Base-by-base conservation (phyloP, 2,113 vertebrate genomes). In the Sisor rabdophorus region DNA sequence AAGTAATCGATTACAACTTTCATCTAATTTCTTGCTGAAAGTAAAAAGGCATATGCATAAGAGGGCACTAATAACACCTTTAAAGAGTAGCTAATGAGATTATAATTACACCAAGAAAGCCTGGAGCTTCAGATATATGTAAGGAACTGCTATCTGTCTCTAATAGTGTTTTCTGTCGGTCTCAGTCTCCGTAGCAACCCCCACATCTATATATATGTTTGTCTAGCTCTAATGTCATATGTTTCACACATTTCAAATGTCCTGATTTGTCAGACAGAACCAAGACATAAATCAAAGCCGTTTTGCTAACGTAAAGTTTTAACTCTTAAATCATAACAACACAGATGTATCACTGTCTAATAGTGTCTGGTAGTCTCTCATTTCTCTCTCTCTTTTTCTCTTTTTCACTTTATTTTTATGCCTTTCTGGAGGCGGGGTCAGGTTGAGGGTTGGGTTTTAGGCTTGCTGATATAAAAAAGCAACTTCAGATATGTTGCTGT, bases 401-500 rank as follows among this genome's bases (percentile, higher is more conserved):
- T 28, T 4, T 79, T 26, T 47, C 12, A n/a, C 28, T 63, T 77
- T 53, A 58, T 78, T 69, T 79, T 82, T 24, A 11, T 26, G 28
- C 20, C 22, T 28, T 80, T 56, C 69, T 84, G 85, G 84, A 86
- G 88, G 87, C 64, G 70, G 82, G 86, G 82, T 72, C 81, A 85
- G 85, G 82, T 85, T 81, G 86, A 73, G 84, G 84, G 85, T 74
- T 81, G 81, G 84, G 68, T 80, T 67, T 0, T 60, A 55, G 79
- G 48, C 58, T 67, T 81, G 68, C 64, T 68, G 71, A 77, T 90
- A 91, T 87, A 91, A 88, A 80, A 74, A 47, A 67, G 32, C 55
- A 78, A 64, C 79, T 48, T 71, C 67, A 67, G 79, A 85, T 75
- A 81, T 52, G 71, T 82, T 85, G 78, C 79, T 85, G 78, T 78